These are phyloP conservation scores for Gobio gobio DNA, from an alignment of 2,113 vertebrate species.

Conservation along the genomic window DNA sequence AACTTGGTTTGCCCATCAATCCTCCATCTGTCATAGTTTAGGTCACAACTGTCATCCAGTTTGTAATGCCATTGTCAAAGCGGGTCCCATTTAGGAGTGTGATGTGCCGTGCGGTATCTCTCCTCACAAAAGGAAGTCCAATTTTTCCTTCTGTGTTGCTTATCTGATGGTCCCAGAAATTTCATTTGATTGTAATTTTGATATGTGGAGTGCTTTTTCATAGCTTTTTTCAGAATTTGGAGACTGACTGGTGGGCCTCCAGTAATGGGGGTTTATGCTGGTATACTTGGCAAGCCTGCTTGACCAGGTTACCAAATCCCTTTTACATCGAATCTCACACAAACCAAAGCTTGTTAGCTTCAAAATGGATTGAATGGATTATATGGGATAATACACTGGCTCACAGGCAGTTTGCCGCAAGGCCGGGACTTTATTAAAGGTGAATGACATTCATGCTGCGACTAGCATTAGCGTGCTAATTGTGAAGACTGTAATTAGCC, in stretches of 20 bases:
- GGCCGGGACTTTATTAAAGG: conserved; percentile 56
- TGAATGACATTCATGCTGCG: conserved; percentile 53
- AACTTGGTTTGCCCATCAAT: conserved; percentile 51
- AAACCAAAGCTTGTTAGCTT: conserved; percentile 53
- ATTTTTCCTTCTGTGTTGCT: conserved; percentile 38
- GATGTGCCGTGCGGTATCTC: conserved; percentile 38
- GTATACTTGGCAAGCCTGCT: conserved; percentile 39
- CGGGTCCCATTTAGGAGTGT: conserved; percentile 34
- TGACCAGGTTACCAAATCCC: conserved; percentile 46
- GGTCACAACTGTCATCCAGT: conserved; percentile 46
- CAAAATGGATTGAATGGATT: conserved; percentile 54
- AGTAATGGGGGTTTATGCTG: conserved; percentile 18
- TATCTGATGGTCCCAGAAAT: conserved; percentile 42
- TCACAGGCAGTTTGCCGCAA: conserved; percentile 55
- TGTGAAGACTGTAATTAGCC: conserved; percentile 66
- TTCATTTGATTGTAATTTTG: conserved; percentile 51
- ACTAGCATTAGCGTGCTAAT: conserved; percentile 58
- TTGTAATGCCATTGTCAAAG: conserved; percentile 37
- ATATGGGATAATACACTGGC: conserved; percentile 57
- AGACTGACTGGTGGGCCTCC: conserved; percentile 16
- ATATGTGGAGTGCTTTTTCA: conserved; percentile 49
- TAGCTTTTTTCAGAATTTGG: conserved; percentile 14
- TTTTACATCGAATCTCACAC: conserved; percentile 45
- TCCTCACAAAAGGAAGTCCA: conserved; percentile 42
- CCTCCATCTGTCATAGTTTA: conserved; percentile 54